These are phyloP conservation scores for Monochamus alternatus DNA, from an alignment of 2,888 invertebrate genomes.

Conservation along the genomic window DNA sequence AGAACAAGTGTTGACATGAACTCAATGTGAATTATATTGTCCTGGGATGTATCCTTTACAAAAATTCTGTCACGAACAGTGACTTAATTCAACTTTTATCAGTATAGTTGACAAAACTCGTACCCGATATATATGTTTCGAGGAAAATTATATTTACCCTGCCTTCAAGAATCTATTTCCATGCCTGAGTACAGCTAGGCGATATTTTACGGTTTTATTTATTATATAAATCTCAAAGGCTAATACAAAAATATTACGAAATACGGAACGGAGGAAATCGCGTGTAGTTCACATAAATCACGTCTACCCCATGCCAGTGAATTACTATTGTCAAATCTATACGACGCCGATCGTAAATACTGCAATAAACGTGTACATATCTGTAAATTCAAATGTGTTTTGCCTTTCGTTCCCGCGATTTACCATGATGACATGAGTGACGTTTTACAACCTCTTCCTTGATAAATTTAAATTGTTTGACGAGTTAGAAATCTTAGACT, in stretches of 20 bases:
- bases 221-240: conserved; percentile 11
- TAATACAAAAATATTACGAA: conserved; percentile 20
- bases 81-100: conserved; percentile 3
- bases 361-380: conserved; percentile 22
- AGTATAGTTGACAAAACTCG: not conserved
- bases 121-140: not conserved
- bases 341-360: conserved; percentile 24
- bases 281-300: conserved; percentile 23
- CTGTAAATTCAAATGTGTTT: conserved; percentile 30
- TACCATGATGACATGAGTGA: conserved; percentile 13
- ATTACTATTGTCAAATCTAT: conserved; percentile 28
- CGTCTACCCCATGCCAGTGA: conserved; percentile 16
- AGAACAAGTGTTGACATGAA: no score
- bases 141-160: not conserved
- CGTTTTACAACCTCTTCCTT: no score
- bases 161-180: conserved; percentile 4
- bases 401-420: conserved; percentile 1
- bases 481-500: no score
- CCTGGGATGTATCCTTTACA: not conserved
- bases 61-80: conserved; percentile 1
- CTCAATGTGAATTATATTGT: not conserved
- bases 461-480: no score
- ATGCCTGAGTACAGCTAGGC: not conserved
- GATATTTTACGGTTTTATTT: conserved; percentile 12
- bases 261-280: conserved; percentile 18